phyloP scores from a whole-genome alignment of 2,888 invertebrate species.

The Nesidiocoris tenuis region DNA sequence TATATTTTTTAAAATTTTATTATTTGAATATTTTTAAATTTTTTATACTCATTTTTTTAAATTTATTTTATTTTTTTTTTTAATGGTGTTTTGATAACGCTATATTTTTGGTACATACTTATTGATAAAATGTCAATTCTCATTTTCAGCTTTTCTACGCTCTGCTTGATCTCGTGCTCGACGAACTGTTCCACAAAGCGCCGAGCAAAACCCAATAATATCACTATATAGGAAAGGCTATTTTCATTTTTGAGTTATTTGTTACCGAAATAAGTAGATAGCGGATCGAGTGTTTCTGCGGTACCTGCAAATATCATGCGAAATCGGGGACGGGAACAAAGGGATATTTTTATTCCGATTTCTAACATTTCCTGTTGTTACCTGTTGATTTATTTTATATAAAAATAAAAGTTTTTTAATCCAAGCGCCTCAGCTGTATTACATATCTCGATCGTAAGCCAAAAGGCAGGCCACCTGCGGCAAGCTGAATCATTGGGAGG shows the following conservation, averaged over 20 bases:
- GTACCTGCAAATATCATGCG: not conserved
- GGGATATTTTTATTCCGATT: conserved; percentile 39
- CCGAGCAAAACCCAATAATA: conserved; percentile 30
- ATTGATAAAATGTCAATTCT: conserved; percentile 1
- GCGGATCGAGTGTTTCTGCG: not conserved
- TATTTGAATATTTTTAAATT: not conserved
- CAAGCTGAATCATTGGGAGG: not conserved
- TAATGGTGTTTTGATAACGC: not conserved
- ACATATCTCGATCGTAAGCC: no score
- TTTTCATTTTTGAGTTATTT: conserved; percentile 14
- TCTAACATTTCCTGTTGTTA: conserved; percentile 23
- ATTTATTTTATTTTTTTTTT: not conserved
- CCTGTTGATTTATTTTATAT: conserved; percentile 38
- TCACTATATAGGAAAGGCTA: conserved; percentile 1
- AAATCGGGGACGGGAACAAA: conserved; percentile 3
- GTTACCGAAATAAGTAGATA: conserved; percentile 33
- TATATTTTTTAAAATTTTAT: no score
- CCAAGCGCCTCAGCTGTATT: no score
- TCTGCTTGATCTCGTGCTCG: conserved; percentile 71
- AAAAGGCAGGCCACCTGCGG: no score
- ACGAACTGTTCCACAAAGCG: conserved; percentile 73
- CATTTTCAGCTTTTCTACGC: conserved; percentile 69
- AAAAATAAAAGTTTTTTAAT: no score
- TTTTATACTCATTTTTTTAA: not conserved
- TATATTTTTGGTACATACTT: no score